Base-by-base conservation (phyloP, 2,888 invertebrate species). In the Rotaria socialis region DNA sequence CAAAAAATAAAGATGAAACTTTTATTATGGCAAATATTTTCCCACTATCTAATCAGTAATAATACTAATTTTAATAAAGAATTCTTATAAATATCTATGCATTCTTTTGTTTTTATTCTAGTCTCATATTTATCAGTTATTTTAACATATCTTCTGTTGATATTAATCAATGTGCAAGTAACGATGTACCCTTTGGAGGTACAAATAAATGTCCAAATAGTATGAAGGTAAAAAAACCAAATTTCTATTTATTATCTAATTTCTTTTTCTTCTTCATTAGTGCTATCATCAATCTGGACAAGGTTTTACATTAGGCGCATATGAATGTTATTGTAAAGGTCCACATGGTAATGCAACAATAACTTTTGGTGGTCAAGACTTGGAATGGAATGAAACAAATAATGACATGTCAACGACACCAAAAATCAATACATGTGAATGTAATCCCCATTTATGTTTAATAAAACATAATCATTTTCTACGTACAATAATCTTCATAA, bases 101-200 rank as follows among this genome's bases (percentile, higher is more conserved):
- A 67, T 27, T 16, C n/a, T 35, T 0, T 35, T 67, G 3, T 67
- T 67, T 35, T 67, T 14, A 3, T 35, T 35, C 19, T 80, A 80
- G 80, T n/a, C 47, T 47, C 19, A 47, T 80, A 47, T 22, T 80
- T 80, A 19, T 80, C 10, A 24, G 47, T n/a, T 80, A 80, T 80
- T 24, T 80, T 24, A 80, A 80, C 14, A 80, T 80, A 47, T 80
- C 80, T 14, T n/a, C 43, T n/a, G 47, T 80, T 80, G 85, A 80
- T 60, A 60, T 86, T 7, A 86, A 86, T 84, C 86, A 86, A 52
- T 86, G 86, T 84, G 75, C 47, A 19, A 52, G 55, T n/a, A 85
- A 75, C 16, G 85, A 86, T 86, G 56, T 85, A n/a, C 43, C 85
- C 19, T 86, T 86, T 60, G 55, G 47, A 14, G 50, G 67, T 27